phyloP scores from a whole-genome alignment of 2,113 vertebrate genomes.

The Geothlypis trichas region DNA sequence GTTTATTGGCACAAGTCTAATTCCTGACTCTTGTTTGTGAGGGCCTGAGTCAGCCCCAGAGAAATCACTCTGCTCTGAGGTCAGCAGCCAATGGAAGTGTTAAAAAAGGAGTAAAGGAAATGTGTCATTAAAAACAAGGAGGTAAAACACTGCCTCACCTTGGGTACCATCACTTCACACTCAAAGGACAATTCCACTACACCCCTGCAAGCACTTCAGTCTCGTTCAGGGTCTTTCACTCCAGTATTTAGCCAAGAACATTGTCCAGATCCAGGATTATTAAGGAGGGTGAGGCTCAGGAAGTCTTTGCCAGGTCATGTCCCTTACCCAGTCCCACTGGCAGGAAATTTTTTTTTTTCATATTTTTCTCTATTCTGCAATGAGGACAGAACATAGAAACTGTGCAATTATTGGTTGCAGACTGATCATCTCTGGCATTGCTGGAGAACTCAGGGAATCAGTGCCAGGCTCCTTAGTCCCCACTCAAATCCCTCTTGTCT shows the following conservation, averaged over 20 bases:
- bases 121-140: conserved; percentile 1
- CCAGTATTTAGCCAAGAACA: background rate
- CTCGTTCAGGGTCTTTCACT: background rate
- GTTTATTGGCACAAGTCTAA: background rate
- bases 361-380: background rate
- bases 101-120: background rate
- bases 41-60: background rate
- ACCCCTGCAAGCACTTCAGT: background rate
- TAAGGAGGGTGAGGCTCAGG: background rate
- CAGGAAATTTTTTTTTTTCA: background rate
- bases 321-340: background rate
- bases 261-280: background rate
- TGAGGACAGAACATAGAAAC: background rate
- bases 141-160: conserved; percentile 12
- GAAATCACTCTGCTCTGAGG: background rate
- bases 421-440: background rate
- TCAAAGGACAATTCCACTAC: background rate
- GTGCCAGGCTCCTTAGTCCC: background rate
- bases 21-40: background rate
- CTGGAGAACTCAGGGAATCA: background rate
- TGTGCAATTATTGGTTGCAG: background rate
- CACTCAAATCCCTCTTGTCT: background rate
- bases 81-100: background rate
- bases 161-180: background rate
- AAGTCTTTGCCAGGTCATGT: background rate